A percentile compares a stretch with the other conserved stretches of the same genome.
phyloP scores from a whole-genome alignment of 2,113 vertebrate genomes.

The Melanocharis versteri region DNA sequence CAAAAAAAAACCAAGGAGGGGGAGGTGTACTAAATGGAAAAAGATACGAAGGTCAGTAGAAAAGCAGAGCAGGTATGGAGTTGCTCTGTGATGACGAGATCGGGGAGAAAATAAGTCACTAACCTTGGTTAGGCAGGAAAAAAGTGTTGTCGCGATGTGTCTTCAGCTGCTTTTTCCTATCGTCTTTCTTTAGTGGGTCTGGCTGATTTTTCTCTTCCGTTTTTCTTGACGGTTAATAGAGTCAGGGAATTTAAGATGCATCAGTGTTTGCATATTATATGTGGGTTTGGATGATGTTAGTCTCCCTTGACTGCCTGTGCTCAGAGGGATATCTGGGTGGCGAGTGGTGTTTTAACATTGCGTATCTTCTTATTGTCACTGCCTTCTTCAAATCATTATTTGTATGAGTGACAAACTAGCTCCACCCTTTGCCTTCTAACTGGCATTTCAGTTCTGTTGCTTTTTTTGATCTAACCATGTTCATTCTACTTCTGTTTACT shows the following conservation, averaged over 20 bases:
- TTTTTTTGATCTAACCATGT: conserved; percentile 70
- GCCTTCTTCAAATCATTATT: conserved; percentile 48
- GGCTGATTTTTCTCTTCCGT: background rate
- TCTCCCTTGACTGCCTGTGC: background rate
- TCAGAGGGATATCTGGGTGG: conserved; percentile 41
- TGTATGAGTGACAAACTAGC: conserved; percentile 58
- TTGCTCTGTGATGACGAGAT: background rate
- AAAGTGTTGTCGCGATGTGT: background rate
- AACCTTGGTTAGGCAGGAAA: background rate
- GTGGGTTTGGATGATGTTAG: conserved; percentile 8
- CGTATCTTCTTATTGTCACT: conserved; percentile 33
- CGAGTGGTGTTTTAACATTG: conserved; percentile 17
- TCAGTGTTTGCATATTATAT: background rate
- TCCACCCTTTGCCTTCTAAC: conserved; percentile 65
- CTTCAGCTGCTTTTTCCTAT: background rate
- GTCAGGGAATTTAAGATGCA: background rate
- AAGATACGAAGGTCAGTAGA: background rate
- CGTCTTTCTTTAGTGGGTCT: background rate
- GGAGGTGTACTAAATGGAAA: background rate
- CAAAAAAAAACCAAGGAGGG: background rate
- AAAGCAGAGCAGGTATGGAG: background rate
- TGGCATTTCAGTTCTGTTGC: conserved; percentile 67
- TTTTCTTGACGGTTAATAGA: background rate
- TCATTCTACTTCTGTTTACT: conserved; percentile 70
- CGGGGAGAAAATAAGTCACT: background rate